These are phyloP conservation scores for Bufo gargarizans DNA, from an alignment of 2,113 vertebrate genomes.

Conservation along the genomic window DNA sequence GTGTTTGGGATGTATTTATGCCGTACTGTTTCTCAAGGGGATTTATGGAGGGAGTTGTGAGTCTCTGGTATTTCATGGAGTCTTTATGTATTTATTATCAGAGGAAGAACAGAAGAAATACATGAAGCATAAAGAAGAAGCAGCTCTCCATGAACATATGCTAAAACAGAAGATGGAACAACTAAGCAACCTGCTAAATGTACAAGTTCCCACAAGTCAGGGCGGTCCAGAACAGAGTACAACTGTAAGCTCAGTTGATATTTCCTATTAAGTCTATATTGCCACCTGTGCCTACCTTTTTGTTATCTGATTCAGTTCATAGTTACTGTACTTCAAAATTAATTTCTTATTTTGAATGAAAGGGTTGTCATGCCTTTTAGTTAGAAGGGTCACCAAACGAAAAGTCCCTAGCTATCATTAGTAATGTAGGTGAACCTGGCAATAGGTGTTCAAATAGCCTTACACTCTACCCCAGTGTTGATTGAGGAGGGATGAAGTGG, in stretches of 20 bases:
- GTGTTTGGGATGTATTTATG: too few species aligned
- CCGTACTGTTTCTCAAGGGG: too few species aligned
- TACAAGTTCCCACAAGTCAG: constrained; percentile 34
- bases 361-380: not conserved
- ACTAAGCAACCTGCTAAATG: constrained; percentile 69
- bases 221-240: not conserved
- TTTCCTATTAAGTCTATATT: not conserved
- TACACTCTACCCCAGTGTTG: too few species aligned
- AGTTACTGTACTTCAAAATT: not conserved
- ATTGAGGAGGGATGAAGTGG: too few species aligned
- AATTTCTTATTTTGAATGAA: not conserved
- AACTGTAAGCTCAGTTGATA: constrained; percentile 59
- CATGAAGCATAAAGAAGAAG: constrained; percentile 70
- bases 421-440: too few species aligned
- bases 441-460: too few species aligned
- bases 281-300: not conserved
- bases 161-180: constrained; percentile 76
- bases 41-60: too few species aligned
- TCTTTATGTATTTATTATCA: not conserved
- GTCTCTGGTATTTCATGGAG: not conserved
- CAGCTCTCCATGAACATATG: constrained; percentile 71
- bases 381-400: not conserved
- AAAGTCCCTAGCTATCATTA: too few species aligned
- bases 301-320: not conserved
- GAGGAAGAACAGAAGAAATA: constrained; percentile 42